A percentile compares a stretch with the other conserved stretches of the same genome.
Evolutionary conservation across 1,140 invertebrate species (phyloP).

Genomic region (Drosophila varians): DNA sequence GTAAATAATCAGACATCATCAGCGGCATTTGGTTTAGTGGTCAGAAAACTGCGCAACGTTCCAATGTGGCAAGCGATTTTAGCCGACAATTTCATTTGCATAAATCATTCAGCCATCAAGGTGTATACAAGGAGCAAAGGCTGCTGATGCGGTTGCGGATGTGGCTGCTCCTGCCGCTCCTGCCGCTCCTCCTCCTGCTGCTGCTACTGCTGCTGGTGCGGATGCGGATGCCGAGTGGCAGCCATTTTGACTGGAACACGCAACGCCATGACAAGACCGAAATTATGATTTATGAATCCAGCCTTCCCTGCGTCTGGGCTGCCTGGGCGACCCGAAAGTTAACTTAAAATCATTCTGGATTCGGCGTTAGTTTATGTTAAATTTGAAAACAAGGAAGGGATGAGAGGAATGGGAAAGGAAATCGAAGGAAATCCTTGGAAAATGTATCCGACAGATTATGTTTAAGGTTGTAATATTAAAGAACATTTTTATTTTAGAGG

Average conservation of each 20-base stretch:
- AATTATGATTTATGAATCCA: constrained; percentile 69
- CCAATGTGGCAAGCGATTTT: constrained; percentile 43
- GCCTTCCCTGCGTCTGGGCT: constrained; percentile 5
- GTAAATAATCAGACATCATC: constrained; percentile 4
- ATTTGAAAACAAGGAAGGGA: neutral
- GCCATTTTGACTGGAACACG: constrained; percentile 56
- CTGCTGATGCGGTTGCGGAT: neutral
- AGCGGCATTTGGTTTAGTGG: constrained; percentile 13
- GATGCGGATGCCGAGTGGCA: constrained; percentile 23
- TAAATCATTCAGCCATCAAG: constrained; percentile 70
- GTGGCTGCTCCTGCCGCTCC: neutral
- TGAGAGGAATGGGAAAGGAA: neutral
- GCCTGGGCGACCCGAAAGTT: constrained; percentile 9
- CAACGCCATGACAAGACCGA: constrained; percentile 63
- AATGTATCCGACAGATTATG: neutral
- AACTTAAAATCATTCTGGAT: constrained; percentile 1
- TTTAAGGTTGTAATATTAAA: neutral
- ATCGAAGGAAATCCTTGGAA: neutral
- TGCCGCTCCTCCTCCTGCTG: neutral
- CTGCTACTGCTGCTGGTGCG: neutral
- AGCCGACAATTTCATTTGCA: constrained; percentile 66
- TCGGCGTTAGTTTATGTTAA: neutral
- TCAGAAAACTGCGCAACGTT: constrained; percentile 23
- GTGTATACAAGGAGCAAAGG: constrained; percentile 18
- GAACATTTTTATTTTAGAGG: no score